phyloP scores from a whole-genome alignment of 2,113 vertebrate species.

The Brachyistius frenatus region DNA sequence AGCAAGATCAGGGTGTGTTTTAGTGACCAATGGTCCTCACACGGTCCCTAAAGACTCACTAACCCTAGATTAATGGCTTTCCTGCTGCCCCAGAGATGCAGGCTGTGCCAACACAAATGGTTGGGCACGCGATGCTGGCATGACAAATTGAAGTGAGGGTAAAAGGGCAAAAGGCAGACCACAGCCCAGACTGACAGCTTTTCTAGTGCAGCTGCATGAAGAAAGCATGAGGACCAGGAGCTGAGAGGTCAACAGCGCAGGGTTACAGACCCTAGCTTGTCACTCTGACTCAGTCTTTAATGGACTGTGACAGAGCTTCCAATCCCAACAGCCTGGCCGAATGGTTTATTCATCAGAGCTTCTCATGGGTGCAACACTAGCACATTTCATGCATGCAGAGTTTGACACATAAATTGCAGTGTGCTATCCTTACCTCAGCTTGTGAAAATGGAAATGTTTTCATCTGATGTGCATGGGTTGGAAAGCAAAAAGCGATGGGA shows the following conservation, averaged over 20 bases:
- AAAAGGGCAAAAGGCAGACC: slow-evolving; percentile 58
- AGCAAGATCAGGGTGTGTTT: slow-evolving; percentile 58
- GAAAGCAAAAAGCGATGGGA: slow-evolving; percentile 20
- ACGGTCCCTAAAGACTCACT: slow-evolving; percentile 61
- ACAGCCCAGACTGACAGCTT: slow-evolving; percentile 43
- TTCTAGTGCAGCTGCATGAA: slow-evolving; percentile 33
- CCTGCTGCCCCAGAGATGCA: slow-evolving; percentile 64
- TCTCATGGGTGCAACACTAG: slow-evolving; percentile 58
- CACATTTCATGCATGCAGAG: slow-evolving; percentile 45
- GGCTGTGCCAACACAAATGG: slow-evolving; percentile 77
- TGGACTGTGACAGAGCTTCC: slow-evolving; percentile 80
- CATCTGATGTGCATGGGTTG: slow-evolving; percentile 32
- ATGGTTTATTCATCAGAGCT: slow-evolving; percentile 82
- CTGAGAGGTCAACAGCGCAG: slow-evolving; percentile 44
- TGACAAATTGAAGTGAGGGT: slow-evolving; percentile 62
- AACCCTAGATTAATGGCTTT: slow-evolving; percentile 71
- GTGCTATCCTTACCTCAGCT: slow-evolving; percentile 27
- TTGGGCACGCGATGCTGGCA: slow-evolving; percentile 62
- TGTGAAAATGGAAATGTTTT: slow-evolving; percentile 56
- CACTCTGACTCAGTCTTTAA: slow-evolving; percentile 67
- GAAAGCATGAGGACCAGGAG: slow-evolving; percentile 19
- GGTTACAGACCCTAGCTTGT: slow-evolving; percentile 65
- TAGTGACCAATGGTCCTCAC: slow-evolving; percentile 55
- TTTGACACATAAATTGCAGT: slow-evolving; percentile 72
- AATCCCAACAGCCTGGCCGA: slow-evolving; percentile 65